Percentiles rank a stretch among this genome's conserved stretches.
Conservation (phyloP, 2,113 vertebrate species). For the Sinosuthora webbiana region DNA sequence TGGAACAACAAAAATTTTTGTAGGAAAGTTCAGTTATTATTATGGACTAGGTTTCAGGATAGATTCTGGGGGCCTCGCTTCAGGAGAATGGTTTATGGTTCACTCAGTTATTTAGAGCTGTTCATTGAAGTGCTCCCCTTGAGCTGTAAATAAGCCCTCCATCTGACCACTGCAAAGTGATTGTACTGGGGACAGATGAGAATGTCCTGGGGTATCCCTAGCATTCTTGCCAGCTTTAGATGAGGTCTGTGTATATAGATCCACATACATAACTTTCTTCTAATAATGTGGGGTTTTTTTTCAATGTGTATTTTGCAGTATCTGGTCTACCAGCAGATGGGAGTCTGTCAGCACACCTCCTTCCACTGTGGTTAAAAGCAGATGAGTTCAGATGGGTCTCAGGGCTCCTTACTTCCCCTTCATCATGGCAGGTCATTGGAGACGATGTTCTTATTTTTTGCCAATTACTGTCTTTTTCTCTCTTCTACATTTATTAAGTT, state of each 20-base stretch:
- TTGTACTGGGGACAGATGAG: not conserved
- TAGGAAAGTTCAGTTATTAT: not conserved
- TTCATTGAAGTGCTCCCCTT: not conserved
- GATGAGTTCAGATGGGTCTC: not conserved
- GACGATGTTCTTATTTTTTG: not conserved
- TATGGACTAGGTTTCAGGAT: not conserved
- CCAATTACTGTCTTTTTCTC: not conserved
- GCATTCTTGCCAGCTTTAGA: not conserved
- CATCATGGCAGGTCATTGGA: not conserved
- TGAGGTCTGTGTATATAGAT: not conserved
- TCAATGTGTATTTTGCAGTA: not conserved
- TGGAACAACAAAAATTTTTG: not conserved
- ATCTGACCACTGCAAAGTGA: not conserved
- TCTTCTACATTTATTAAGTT: not conserved
- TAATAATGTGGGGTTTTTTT: not conserved
- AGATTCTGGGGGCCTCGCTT: not conserved
- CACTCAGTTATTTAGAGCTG: not conserved
- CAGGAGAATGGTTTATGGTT: not conserved
- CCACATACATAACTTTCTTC: not conserved
- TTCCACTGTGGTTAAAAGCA: not conserved
- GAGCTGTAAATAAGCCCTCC: not conserved
- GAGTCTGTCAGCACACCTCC: not conserved
- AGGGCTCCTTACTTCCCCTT: not conserved
- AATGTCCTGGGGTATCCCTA: not conserved
- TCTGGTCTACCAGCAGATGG: constrained; percentile 55